These are phyloP conservation scores for Sebastes oblongus DNA, from an alignment of 2,797 vertebrate species.

Conservation along the genomic window DNA sequence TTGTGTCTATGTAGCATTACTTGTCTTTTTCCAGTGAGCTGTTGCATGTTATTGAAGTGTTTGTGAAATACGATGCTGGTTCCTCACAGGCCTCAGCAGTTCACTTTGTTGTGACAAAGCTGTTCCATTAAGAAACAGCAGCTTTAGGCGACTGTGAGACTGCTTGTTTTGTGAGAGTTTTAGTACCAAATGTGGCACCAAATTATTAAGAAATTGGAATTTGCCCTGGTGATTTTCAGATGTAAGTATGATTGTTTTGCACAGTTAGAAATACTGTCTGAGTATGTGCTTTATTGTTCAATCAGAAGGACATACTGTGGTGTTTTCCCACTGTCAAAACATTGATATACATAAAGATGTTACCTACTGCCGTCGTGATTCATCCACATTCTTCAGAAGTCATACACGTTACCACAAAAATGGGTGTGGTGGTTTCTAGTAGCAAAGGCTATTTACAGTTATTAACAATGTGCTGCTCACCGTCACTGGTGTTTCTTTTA, in stretches of 20 bases:
- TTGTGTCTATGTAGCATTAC: not conserved
- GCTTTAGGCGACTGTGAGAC: not conserved
- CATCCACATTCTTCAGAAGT: constrained; percentile 59
- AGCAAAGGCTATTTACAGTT: constrained; percentile 38
- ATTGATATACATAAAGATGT: not conserved
- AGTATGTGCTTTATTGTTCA: not conserved
- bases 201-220: not conserved
- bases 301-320: not conserved
- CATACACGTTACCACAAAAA: not conserved
- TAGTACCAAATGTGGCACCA: too few species aligned
- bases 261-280: not conserved
- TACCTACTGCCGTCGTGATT: constrained; percentile 8
- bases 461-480: not conserved
- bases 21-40: not conserved
- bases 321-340: constrained; percentile 6
- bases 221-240: not conserved
- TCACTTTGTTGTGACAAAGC: constrained; percentile 21
- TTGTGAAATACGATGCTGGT: constrained; percentile 30
- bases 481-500: not conserved
- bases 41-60: not conserved
- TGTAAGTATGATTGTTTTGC: not conserved
- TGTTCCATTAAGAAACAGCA: not conserved
- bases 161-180: not conserved
- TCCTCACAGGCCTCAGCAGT: not conserved
- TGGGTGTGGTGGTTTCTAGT: constrained; percentile 55